Evolutionary conservation across 2,797 vertebrate genomes (phyloP).

Genomic region (Babyrousa celebensis): DNA sequence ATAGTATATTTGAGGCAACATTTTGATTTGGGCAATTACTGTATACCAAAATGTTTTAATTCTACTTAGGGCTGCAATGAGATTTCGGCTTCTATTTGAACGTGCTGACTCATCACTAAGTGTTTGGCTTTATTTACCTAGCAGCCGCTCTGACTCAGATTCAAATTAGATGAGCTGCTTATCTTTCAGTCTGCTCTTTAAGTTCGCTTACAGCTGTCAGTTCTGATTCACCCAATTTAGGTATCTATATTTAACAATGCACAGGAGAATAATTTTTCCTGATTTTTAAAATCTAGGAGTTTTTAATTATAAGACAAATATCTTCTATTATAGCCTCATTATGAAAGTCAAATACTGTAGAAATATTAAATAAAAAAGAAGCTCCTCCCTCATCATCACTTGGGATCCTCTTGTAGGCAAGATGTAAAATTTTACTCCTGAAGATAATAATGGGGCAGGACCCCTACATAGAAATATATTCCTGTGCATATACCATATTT

Average conservation of each 20-base stretch:
- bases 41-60: neutral
- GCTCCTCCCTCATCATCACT: neutral
- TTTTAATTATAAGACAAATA: neutral
- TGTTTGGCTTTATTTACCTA: neutral
- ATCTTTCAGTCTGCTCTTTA: neutral
- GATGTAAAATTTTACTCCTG: neutral
- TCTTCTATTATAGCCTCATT: neutral
- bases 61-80: neutral
- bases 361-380: neutral
- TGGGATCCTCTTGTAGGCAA: neutral
- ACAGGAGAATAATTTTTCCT: neutral
- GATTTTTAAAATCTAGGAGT: neutral
- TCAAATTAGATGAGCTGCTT: neutral
- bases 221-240: neutral
- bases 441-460: neutral
- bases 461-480: neutral
- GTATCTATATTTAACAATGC: neutral
- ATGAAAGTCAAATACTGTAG: neutral
- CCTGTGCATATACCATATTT: neutral
- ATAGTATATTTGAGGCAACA: neutral
- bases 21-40: neutral
- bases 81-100: constrained; percentile 15
- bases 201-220: neutral
- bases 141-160: neutral
- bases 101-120: neutral